phyloP scores from a whole-genome alignment of 2,888 invertebrate genomes.

The Caenorhabditis angaria region DNA sequence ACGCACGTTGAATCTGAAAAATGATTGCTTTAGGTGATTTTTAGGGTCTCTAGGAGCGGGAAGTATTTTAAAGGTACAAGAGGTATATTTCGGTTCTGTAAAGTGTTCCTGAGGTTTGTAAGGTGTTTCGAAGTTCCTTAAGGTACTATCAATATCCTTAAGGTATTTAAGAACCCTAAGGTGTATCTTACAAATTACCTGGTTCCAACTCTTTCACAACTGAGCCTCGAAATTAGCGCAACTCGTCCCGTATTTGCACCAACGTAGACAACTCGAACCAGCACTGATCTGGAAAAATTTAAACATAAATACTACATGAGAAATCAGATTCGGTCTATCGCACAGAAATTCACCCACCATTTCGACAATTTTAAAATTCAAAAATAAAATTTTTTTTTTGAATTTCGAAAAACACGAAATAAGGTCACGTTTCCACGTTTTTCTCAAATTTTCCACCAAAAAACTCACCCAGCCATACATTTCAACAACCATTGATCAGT shows the following conservation, averaged over 20 bases:
- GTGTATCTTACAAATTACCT: conserved; percentile 71
- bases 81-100: too few species aligned
- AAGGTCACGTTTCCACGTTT: too few species aligned
- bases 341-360: too few species aligned
- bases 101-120: too few species aligned
- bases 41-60: too few species aligned
- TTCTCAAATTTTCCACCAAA: too few species aligned
- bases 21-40: background rate
- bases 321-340: too few species aligned
- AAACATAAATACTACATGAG: background rate
- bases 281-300: conserved; percentile 77
- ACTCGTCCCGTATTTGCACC: conserved; percentile 92
- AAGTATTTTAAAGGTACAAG: too few species aligned
- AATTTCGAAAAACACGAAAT: too few species aligned
- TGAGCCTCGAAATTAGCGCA: conserved; percentile 92
- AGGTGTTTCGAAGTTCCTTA: too few species aligned
- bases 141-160: too few species aligned
- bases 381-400: background rate
- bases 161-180: too few species aligned
- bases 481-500: conserved; percentile 90
- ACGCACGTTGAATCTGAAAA: conserved; percentile 84
- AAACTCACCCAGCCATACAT: conserved; percentile 85
- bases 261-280: conserved; percentile 96
- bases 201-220: conserved; percentile 97
- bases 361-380: background rate